A percentile compares a stretch with the other conserved stretches of the same genome.
phyloP scores from a whole-genome alignment of 1,140 invertebrate species.

The Drosophila leontia region DNA sequence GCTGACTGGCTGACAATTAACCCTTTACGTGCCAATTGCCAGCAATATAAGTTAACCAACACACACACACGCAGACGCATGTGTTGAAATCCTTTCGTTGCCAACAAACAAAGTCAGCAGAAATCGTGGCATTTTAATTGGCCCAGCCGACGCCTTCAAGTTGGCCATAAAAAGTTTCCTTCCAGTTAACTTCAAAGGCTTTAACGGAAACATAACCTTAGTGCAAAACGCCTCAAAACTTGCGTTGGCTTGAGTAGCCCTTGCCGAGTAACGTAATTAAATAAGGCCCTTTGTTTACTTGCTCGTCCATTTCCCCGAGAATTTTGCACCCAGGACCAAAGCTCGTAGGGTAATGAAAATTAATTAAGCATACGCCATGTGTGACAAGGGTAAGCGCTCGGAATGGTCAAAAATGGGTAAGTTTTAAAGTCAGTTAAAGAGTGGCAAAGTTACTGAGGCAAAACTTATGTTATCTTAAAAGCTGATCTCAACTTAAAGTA shows the following conservation, averaged over 20 bases:
- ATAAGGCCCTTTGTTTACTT: slow-evolving; percentile 38
- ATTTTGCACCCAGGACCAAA: neutral
- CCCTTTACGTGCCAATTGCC: slow-evolving; percentile 77
- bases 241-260: slow-evolving; percentile 16
- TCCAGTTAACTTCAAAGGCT: slow-evolving; percentile 36
- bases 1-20: slow-evolving; percentile 75
- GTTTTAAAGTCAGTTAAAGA: neutral
- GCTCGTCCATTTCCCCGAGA: neutral
- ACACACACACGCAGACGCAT: neutral
- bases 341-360: slow-evolving; percentile 27
- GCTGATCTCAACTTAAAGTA: too few species aligned
- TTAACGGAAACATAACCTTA: slow-evolving; percentile 26
- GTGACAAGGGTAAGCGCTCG: neutral
- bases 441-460: neutral
- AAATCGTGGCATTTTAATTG: slow-evolving; percentile 56
- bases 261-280: slow-evolving; percentile 34
- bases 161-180: slow-evolving; percentile 39
- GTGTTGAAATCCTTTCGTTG: slow-evolving; percentile 10
- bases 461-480: too few species aligned
- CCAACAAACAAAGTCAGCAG: slow-evolving; percentile 47
- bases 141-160: slow-evolving; percentile 41
- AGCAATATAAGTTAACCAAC: slow-evolving; percentile 66
- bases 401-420: slow-evolving; percentile 4
- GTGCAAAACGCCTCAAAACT: slow-evolving; percentile 31
- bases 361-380: slow-evolving; percentile 53